Evolutionary conservation across 2,888 invertebrate genomes (phyloP).

Genomic region (Eueremaeus valkanovi): DNA sequence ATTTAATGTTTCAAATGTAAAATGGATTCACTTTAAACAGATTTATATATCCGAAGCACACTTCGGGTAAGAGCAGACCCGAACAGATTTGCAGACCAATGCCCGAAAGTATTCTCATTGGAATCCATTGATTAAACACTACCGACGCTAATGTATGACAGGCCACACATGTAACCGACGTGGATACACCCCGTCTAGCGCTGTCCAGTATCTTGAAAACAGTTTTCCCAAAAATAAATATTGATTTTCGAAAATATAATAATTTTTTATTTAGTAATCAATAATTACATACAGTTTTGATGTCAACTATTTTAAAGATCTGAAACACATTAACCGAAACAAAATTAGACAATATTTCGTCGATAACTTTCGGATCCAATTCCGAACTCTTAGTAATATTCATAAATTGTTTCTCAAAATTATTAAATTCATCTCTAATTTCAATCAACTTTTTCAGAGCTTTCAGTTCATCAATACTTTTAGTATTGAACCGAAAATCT

Average conservation of each 20-base stretch:
- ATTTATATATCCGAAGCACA: not conserved
- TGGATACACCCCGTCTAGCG: not conserved
- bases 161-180: not conserved
- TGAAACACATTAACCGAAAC: not conserved
- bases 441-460: not conserved
- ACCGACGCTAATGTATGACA: not conserved
- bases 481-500: not conserved
- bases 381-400: not conserved
- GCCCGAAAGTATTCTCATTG: not conserved
- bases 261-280: not conserved
- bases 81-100: not conserved
- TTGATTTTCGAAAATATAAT: too few species aligned
- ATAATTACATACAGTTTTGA: not conserved
- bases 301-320: not conserved
- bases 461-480: not conserved
- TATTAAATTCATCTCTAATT: not conserved
- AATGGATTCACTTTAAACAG: not conserved
- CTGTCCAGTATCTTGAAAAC: not conserved
- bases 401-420: not conserved
- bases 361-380: not conserved
- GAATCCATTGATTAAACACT: not conserved
- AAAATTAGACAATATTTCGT: not conserved
- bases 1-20: not conserved
- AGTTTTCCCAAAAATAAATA: too few species aligned
- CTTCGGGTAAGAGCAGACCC: not conserved